These are phyloP conservation scores for Schizopygopsis malacanthus DNA, from an alignment of 2,797 vertebrate genomes.

Conservation along the genomic window DNA sequence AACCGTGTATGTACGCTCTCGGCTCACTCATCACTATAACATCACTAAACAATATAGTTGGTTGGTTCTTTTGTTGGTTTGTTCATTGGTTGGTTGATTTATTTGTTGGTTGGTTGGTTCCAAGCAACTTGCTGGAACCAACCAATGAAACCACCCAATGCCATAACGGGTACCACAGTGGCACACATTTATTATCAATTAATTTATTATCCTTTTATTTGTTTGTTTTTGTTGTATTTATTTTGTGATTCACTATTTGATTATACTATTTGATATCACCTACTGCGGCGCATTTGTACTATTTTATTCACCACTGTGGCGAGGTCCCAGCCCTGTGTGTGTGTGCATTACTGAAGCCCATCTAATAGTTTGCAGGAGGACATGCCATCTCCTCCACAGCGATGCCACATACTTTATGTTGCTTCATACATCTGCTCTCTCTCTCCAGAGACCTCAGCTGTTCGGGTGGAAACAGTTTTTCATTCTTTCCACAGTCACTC, in stretches of 20 bases:
- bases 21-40: too few relatives aligned
- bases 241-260: not conserved
- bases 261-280: too few relatives aligned
- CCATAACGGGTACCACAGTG: too few relatives aligned
- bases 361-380: not conserved
- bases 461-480: not conserved
- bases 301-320: not conserved
- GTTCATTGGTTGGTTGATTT: not conserved
- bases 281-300: too few relatives aligned
- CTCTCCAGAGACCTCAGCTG: not conserved
- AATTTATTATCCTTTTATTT: too few relatives aligned
- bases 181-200: too few relatives aligned
- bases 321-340: not conserved
- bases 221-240: not conserved
- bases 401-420: not conserved
- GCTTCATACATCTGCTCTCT: not conserved
- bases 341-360: not conserved
- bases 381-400: slow-evolving; percentile 7
- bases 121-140: not conserved
- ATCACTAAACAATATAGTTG: too few relatives aligned
- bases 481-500: slow-evolving; percentile 10
- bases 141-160: too few relatives aligned
- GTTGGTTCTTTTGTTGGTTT: not conserved
- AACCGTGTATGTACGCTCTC: too few relatives aligned
- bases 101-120: not conserved